Base-by-base conservation (phyloP, 2,888 invertebrate species). In the Perizoma flavofasciatum region DNA sequence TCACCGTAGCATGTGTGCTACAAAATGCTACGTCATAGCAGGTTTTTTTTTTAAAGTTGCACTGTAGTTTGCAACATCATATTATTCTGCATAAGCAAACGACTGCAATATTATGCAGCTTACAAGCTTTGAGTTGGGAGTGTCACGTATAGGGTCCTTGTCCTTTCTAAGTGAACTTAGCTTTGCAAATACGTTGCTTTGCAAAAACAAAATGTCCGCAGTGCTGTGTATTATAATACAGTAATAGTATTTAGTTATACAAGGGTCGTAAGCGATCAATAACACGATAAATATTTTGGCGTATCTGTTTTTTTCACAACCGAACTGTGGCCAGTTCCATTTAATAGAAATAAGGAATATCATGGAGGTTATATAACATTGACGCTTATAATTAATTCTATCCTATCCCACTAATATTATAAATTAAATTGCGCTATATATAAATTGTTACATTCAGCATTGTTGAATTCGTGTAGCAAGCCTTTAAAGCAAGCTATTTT, bases 81-180 rank as follows among this genome's bases (percentile, higher is more conserved):
- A 37, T 6, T 6, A 37, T 5, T 37, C 43, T 49, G 55, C 49
- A 49, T 45, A 55, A 48, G 49, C 56, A 50, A 45, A 56, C 45
- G 39, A 40, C 39, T n/a, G 47, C n/a, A 41, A 44, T 55, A 55
- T 49, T 45, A 56, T 56, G 40, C 55, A 46, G 6, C 50, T 49
- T 47, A 40, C 41, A 51, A 52, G 47, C 52, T 48, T 34, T 9
- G 33, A 51, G 51, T 52, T 52, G 44, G 49, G 49, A 53, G 57
- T 46, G 50, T 44, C 44, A 53, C 52, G 37, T 52, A 33, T 41
- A 35, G 11, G 52, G 58, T 53, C 49, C 32, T 37, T 43, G 39
- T 44, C 39, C 49, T 34, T 10, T 37, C 22, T 40, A 39, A 34
- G 55, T 49, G 45, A 44, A 39, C 39, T 58, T 58, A 58, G 52